Conservation (phyloP, 53 echinoderm and acorn worm species). For the Glandiceps talaboti region DNA sequence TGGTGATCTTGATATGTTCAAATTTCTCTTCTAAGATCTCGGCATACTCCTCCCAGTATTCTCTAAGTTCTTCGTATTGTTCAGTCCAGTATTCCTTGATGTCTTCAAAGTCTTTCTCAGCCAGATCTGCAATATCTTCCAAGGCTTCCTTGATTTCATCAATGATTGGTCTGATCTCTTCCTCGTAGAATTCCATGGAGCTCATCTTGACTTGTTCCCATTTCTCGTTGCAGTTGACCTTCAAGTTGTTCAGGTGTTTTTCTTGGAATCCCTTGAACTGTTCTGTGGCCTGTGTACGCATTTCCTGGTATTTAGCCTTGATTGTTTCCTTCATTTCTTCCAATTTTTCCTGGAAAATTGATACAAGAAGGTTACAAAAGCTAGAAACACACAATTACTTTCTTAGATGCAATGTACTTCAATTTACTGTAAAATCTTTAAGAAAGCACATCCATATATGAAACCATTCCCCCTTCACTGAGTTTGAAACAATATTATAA, state of each 20-base stretch:
- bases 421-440: no score
- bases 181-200: conserved; percentile 7
- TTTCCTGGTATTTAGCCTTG: background rate
- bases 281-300: background rate
- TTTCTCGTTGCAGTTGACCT: background rate
- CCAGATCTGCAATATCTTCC: background rate
- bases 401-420: no score
- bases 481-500: no score
- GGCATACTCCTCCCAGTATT: background rate
- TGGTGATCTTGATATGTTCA: background rate
- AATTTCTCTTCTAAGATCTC: conserved; percentile 9
- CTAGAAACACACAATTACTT: no score
- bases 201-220: background rate
- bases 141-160: conserved; percentile 17
- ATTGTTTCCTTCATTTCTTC: background rate
- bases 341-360: background rate
- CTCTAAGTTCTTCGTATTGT: conserved; percentile 2
- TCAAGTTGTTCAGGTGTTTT: background rate
- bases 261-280: background rate
- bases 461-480: no score
- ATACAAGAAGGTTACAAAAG: no score
- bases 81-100: conserved; percentile 5
- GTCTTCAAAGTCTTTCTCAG: background rate
- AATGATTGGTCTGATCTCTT: conserved; percentile 10
- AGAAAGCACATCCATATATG: no score